These are phyloP conservation scores for Panthera leo DNA, from an alignment of 2,113 vertebrate species.

Conservation along the genomic window DNA sequence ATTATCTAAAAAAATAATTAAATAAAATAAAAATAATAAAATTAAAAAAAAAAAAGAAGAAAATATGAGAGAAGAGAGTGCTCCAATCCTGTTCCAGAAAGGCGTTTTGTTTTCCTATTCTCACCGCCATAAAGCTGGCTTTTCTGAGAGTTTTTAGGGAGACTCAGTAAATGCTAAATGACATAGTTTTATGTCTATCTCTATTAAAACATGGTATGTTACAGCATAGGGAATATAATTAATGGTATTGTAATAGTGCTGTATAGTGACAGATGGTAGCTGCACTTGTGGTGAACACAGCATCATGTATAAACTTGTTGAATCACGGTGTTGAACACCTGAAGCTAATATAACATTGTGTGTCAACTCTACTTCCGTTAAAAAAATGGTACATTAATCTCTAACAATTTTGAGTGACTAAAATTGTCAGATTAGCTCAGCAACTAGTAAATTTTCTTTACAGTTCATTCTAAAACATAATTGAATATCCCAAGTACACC, in stretches of 20 bases:
- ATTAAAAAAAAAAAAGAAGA: no score
- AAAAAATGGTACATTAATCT: not conserved
- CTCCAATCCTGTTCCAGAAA: not conserved
- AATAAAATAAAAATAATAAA: no score
- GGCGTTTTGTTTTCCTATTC: not conserved
- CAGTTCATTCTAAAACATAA: slow-evolving; percentile 34
- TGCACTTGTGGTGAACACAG: not conserved
- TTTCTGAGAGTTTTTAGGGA: not conserved
- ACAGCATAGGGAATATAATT: not conserved
- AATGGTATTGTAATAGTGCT: not conserved
- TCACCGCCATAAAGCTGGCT: not conserved
- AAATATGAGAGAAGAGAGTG: not conserved
- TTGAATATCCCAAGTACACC: not conserved
- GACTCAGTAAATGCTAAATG: not conserved
- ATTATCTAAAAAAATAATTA: no score
- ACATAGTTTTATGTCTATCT: not conserved
- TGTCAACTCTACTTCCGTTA: not conserved
- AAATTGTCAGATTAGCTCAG: not conserved
- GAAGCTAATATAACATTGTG: not conserved
- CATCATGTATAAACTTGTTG: not conserved
- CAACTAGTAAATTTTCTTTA: not conserved
- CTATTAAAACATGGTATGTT: not conserved
- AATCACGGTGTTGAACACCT: not conserved
- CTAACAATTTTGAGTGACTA: not conserved
- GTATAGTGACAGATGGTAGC: not conserved